Base-by-base conservation (phyloP, 2,797 vertebrate genomes). In the Propithecus deckenii region DNA sequence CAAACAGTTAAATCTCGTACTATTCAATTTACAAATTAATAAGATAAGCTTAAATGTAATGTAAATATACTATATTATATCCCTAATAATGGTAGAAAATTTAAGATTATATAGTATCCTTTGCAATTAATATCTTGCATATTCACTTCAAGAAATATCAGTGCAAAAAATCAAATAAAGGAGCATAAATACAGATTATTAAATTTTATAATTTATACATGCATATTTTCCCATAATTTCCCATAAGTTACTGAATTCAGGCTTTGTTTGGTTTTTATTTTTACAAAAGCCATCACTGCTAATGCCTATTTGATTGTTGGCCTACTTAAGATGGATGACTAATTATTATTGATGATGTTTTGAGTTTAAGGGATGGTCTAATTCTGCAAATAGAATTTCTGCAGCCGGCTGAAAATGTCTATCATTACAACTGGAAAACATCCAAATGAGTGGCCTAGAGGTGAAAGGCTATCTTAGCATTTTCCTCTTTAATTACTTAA, bases 301-400 rank as follows among this genome's bases (percentile, higher is more conserved):
- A 89, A 81, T 92, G 32, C 35, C 4, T 92, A 23, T 81, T 78
- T 89, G 59, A 71, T 74, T 92, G 13, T 30, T 78, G 75, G 15
- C 41, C 57, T 63, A 23, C 38, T 90, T 83, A 48, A 71, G 61
- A 86, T 4, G 4, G 52, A 20, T 35, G 55, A 59, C 32, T 63
- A 93, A 79, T 79, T 74, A 59, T 89, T 84, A 59, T 83, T 74
- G 50, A 91, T 79, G 71, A 91, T 86, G 38, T 67, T 92, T 67
- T 59, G 76, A 38, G 18, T 83, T 83, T 87, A 71, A 46, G 69
- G 4, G 14, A 17, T 93, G 57, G 38, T 83, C 30, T 96, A 83
- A 92, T 89, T 90, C n/a, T 86, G 20, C 6, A 87, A 87, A 74
- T 95, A 90, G 22, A 87, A 59, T 83, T 59, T 9, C 17, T 87